These are phyloP conservation scores for Mastacembelus armatus DNA, from an alignment of 2,797 vertebrate genomes.

Conservation along the genomic window DNA sequence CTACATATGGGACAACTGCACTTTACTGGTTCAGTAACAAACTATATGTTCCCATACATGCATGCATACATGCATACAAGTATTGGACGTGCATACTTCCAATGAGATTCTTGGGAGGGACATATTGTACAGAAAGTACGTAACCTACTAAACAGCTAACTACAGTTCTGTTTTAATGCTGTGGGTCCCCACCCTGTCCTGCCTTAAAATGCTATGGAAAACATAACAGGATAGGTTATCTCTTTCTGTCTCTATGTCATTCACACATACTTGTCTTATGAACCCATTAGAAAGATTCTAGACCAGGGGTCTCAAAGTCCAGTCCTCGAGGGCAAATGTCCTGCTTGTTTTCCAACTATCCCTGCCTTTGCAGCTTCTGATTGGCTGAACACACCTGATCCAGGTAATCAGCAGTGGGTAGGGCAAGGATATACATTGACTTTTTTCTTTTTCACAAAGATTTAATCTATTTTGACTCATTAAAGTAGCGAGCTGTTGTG, in stretches of 20 bases:
- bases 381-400: no score
- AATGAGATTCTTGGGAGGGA: slow-evolving; percentile 33
- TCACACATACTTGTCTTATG: slow-evolving; percentile 27
- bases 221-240: slow-evolving; percentile 17
- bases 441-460: no score
- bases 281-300: slow-evolving; percentile 38
- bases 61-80: background rate
- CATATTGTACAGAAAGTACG: slow-evolving; percentile 32
- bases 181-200: slow-evolving; percentile 45
- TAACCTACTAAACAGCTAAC: slow-evolving; percentile 69
- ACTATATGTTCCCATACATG: background rate
- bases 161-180: slow-evolving; percentile 60
- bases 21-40: background rate
- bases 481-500: no score
- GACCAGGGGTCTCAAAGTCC: no score
- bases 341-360: no score
- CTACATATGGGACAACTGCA: background rate
- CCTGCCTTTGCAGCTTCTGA: no score
- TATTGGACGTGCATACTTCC: slow-evolving; percentile 15
- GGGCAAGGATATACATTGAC: no score
- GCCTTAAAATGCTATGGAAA: slow-evolving; percentile 41
- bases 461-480: no score
- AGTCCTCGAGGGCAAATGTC: no score
- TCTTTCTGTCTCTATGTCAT: slow-evolving; percentile 12
- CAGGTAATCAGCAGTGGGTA: no score